Conservation (phyloP, 2,888 invertebrate genomes). For the Nomada ruficornis region DNA sequence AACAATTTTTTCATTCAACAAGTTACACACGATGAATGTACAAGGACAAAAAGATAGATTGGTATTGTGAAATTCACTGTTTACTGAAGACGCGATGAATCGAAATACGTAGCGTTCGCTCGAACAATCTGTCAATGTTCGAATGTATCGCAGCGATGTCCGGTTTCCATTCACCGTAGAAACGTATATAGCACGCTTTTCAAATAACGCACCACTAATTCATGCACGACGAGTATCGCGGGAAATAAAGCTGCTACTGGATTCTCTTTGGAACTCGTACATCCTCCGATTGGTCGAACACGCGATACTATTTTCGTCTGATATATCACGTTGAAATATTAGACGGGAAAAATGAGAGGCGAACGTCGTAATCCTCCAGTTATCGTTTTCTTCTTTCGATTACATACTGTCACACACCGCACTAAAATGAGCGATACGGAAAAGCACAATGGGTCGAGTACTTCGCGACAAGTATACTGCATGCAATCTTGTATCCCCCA, state of each 20-base stretch:
- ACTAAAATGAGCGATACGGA: not conserved
- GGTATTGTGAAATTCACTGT: not conserved
- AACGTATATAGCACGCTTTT: not conserved
- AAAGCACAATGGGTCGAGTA: conserved; percentile 5
- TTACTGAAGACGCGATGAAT: not conserved
- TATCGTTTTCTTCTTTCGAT: not conserved
- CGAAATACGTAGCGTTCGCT: not conserved
- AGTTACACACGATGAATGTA: not conserved
- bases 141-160: conserved; percentile 1
- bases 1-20: conserved; percentile 1
- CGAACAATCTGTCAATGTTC: conserved; percentile 8
- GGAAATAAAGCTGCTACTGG: not conserved
- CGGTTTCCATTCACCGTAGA: not conserved
- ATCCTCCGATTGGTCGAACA: conserved; percentile 5
- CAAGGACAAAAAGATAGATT: not conserved
- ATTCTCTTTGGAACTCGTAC: not conserved
- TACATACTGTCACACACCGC: conserved; percentile 17
- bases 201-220: not conserved
- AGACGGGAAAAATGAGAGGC: conserved; percentile 8
- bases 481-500: conserved; percentile 37
- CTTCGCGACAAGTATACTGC: conserved; percentile 1
- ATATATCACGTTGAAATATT: conserved; percentile 15
- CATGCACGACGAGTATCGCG: not conserved
- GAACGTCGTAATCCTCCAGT: not conserved
- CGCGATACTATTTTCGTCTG: conserved; percentile 52